phyloP scores from a whole-genome alignment of 2,888 invertebrate species.

The Mellilla xanthometata region DNA sequence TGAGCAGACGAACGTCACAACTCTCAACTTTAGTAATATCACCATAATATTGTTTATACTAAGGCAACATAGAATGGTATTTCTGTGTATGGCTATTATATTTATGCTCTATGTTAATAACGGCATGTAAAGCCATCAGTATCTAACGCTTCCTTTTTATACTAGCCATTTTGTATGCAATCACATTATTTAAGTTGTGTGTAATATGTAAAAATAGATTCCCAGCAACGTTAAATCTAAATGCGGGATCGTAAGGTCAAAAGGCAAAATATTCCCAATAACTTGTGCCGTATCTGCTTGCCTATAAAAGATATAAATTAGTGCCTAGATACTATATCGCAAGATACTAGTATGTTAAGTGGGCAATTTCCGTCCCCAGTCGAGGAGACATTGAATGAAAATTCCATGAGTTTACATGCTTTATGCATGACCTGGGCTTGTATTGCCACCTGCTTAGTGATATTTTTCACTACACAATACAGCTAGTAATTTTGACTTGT shows the following conservation, averaged over 20 bases:
- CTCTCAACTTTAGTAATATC: too few relatives aligned
- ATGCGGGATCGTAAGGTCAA: conserved; percentile 9
- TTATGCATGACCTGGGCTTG: conserved; percentile 11
- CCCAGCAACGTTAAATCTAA: conserved; percentile 11
- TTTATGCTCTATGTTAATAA: too few relatives aligned
- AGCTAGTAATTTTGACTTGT: too few relatives aligned
- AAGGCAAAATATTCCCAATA: conserved; percentile 14
- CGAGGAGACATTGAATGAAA: conserved; percentile 6
- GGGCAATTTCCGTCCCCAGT: conserved; percentile 18
- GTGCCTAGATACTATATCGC: conserved; percentile 8
- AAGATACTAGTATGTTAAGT: conserved; percentile 13
- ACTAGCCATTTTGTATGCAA: conserved; percentile 3
- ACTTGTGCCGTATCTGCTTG: conserved; percentile 6
- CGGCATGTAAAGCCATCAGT: too few relatives aligned
- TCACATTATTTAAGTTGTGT: conserved; percentile 1
- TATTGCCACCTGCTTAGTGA: too few relatives aligned
- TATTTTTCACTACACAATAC: too few relatives aligned
- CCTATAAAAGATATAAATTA: conserved; percentile 17
- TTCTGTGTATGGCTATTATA: too few relatives aligned
- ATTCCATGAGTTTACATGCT: conserved; percentile 7
- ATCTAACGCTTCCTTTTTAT: too few relatives aligned
- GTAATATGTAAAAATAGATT: conserved; percentile 6
- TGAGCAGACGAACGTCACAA: too few relatives aligned
- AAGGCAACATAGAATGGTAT: too few relatives aligned
- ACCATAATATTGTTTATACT: too few relatives aligned